These are phyloP conservation scores for Thermophis baileyi DNA, from an alignment of 2,113 vertebrate genomes.

Conservation along the genomic window DNA sequence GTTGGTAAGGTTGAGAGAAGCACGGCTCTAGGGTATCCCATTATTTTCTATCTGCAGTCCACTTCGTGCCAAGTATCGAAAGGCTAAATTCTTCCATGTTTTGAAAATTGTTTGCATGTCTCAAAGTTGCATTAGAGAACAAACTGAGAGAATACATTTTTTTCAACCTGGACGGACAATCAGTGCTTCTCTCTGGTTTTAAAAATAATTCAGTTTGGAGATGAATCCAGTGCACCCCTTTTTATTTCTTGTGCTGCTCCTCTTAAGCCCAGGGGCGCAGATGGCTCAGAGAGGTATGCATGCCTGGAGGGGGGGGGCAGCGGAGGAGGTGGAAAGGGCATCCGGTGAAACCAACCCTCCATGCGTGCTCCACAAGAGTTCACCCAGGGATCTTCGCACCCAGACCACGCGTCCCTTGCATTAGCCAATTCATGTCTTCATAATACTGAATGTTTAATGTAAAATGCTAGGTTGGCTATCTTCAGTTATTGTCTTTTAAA, in stretches of 20 bases:
- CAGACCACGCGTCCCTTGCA: too few species aligned
- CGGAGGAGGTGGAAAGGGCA: neutral
- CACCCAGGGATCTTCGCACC: too few species aligned
- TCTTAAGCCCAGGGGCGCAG: neutral
- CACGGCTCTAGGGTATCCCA: neutral
- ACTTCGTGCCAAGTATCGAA: neutral
- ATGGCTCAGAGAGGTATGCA: too few species aligned
- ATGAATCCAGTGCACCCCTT: neutral
- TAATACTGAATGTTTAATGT: neutral
- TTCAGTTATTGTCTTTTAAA: neutral
- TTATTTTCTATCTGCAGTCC: neutral
- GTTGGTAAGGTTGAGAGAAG: neutral
- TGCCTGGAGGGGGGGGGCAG: too few species aligned
- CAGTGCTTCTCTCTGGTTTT: neutral
- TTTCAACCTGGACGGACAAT: neutral
- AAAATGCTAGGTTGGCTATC: neutral
- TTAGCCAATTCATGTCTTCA: neutral
- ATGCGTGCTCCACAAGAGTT: neutral
- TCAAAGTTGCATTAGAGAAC: neutral
- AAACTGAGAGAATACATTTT: neutral
- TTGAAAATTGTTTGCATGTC: neutral
- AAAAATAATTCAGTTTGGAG: neutral
- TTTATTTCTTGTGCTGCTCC: neutral
- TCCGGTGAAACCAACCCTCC: neutral
- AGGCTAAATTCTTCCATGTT: neutral